Evolutionary conservation across 2,888 invertebrate genomes (phyloP), one percentile per base, ranked within the genome.

Genomic region (Eretmocerus hayati): DNA sequence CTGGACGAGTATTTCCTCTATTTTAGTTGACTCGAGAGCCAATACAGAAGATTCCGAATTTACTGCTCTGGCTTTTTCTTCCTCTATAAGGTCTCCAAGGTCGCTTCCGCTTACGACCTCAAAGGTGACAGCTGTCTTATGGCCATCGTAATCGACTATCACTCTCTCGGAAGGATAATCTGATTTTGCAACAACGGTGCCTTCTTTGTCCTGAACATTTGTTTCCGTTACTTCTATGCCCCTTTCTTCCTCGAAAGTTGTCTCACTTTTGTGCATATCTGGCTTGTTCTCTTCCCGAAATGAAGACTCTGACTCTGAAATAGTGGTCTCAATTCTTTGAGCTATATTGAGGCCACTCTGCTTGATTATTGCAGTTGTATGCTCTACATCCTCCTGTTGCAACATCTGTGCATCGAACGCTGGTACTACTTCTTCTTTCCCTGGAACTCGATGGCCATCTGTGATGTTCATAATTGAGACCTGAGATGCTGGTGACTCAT

Each of bases 141-240:
- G 61, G 5, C 63, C 58, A 41, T 63, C 60, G 39, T 66, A 60
- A 37, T 67, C 64, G 3, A 69, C n/a, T n/a, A n/a, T n/a, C 6
- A 26, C 63, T 26, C 55, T 56, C 46, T 68, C 60, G 4, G 63
- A 57, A 41, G 63, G 59, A 41, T 66, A 60, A 36, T 67, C 64
- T 3, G 69, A 46, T 0, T 52, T 53, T 11, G 68, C 69, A 56
- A 65, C 64, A 1, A 43, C 56, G 2, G 52, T 47, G 42, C 60
- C 59, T 1, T 65, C 66, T 32, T 56, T 61, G 3, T 50, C 53
- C 47, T 68, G 66, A 3, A 67, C 55, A 46, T 67, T 63, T 1
- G 71, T 70, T 58, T 72, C 64, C 5, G 76, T 81, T 13, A 85
- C 72, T 60, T 77, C 77, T 38, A 87, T 56, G 56, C 81, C 66